Conservation (phyloP, 2,113 vertebrate genomes). For the Typhlomys cinereus region DNA sequence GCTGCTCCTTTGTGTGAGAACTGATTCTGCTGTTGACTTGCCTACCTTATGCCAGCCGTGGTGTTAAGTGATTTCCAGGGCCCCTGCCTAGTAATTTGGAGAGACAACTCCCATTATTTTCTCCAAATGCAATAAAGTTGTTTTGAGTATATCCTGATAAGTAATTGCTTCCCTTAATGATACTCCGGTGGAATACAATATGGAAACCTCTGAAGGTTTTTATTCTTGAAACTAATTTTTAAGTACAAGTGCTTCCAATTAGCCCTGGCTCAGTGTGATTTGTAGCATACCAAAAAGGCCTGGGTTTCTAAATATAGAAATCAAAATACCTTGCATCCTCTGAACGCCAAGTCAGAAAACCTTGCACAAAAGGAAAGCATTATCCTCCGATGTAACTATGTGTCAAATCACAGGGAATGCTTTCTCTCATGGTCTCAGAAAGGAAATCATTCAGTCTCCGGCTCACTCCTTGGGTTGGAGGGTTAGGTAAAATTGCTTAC, state of each 20-base stretch:
- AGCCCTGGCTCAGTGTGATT: slow-evolving; percentile 59
- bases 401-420: not conserved
- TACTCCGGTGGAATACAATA: slow-evolving; percentile 77
- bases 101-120: slow-evolving; percentile 75
- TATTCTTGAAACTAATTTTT: slow-evolving; percentile 75
- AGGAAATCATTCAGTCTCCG: not conserved
- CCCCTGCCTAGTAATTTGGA: slow-evolving; percentile 73
- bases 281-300: slow-evolving; percentile 67
- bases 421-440: not conserved
- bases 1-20: not conserved
- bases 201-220: slow-evolving; percentile 71
- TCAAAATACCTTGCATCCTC: slow-evolving; percentile 64
- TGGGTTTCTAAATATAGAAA: slow-evolving; percentile 65
- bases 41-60: slow-evolving; percentile 51
- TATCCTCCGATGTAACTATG: not conserved
- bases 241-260: slow-evolving; percentile 76
- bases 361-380: slow-evolving; percentile 39
- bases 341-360: slow-evolving; percentile 56
- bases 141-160: slow-evolving; percentile 76
- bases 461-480: not conserved
- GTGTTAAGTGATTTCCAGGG: slow-evolving; percentile 69
- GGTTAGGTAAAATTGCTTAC: not conserved
- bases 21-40: not conserved
- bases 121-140: slow-evolving; percentile 75
- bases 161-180: slow-evolving; percentile 74